Base-by-base conservation (phyloP, 2,797 vertebrate genomes). In the Channallabes apus region DNA sequence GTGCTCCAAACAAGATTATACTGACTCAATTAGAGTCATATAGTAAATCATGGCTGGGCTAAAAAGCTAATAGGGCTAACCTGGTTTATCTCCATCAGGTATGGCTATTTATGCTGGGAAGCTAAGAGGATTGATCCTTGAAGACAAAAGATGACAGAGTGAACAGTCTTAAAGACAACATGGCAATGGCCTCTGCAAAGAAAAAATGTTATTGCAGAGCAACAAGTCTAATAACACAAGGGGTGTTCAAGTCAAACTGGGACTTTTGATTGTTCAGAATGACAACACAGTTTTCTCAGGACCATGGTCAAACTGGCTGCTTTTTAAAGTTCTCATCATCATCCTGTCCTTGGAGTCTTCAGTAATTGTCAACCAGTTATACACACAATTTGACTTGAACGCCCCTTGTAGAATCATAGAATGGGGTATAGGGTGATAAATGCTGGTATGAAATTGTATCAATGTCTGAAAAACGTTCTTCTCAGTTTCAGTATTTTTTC, bases 1-100 rank as follows among this genome's bases (percentile, higher is more conserved):
- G 59, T 67, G 59, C n/a, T 46, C 75, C 68, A 88, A 91, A 88
- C 62, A 84, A 56, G 83, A 91, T 91, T 91, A 91, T 38, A 51
- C 61, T 80, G 65, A 89, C 84, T 86, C 64, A 71, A 59, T 89
- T 88, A 89, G 71, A 84, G 80, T 80, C 80, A 73, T 71, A 68
- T 68, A 80, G 69, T 78, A 86, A 82, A 86, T 81, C 71, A 69
- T 46, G 29, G 20, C 58, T 38, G 54, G 83, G 72, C 65, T 90
- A 88, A 87, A 78, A 87, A 87, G 78, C 86, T 88, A 84, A 82
- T 65, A 41, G 64, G 56, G 41, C 32, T 83, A 85, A 86, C 80
- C 2, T 15, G 59, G 82, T 86, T 89, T 87, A 85, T 77, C 82
- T 86, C 84, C 80, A 88, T 87, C 84, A 87, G 82, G 80, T 87